Conservation (phyloP, 2,888 invertebrate genomes). For the Trissoscelio sp. region DNA sequence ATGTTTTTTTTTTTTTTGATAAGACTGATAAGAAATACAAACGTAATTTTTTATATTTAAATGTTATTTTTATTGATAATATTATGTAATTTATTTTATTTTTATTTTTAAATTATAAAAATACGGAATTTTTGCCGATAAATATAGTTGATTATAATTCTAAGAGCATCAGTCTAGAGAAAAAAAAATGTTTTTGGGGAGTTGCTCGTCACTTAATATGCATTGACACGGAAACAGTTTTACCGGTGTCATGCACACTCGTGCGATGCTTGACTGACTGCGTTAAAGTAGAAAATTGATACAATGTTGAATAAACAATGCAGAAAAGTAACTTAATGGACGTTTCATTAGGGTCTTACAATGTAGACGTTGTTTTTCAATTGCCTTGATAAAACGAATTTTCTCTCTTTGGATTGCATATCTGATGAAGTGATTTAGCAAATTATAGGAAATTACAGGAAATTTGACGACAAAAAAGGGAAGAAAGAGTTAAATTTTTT, state of each 20-base stretch:
- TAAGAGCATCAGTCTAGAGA: not conserved
- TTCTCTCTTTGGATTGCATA: not conserved
- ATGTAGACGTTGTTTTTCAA: slow-evolving; percentile 26
- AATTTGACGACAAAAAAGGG: too few relatives aligned
- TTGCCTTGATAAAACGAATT: not conserved
- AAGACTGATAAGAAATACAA: not conserved
- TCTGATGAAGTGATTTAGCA: too few relatives aligned
- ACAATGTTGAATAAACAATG: slow-evolving; percentile 36
- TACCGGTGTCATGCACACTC: slow-evolving; percentile 16
- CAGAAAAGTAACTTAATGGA: slow-evolving; percentile 29
- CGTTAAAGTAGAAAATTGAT: slow-evolving; percentile 29
- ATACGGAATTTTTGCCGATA: too few relatives aligned
- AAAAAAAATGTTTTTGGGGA: not conserved
- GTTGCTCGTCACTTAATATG: slow-evolving; percentile 18
- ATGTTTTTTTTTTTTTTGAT: not conserved
- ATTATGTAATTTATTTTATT: not conserved
- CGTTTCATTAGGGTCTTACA: slow-evolving; percentile 18
- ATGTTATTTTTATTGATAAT: not conserved
- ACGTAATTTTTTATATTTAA: not conserved
- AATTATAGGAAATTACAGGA: too few relatives aligned
- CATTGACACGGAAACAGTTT: slow-evolving; percentile 39
- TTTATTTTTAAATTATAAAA: not conserved
- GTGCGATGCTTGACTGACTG: slow-evolving; percentile 11
- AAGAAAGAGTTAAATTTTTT: too few relatives aligned
- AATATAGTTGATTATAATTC: slow-evolving; percentile 1